Base-by-base conservation (phyloP, 1,140 invertebrate species). In the Drosophila suzukii region DNA sequence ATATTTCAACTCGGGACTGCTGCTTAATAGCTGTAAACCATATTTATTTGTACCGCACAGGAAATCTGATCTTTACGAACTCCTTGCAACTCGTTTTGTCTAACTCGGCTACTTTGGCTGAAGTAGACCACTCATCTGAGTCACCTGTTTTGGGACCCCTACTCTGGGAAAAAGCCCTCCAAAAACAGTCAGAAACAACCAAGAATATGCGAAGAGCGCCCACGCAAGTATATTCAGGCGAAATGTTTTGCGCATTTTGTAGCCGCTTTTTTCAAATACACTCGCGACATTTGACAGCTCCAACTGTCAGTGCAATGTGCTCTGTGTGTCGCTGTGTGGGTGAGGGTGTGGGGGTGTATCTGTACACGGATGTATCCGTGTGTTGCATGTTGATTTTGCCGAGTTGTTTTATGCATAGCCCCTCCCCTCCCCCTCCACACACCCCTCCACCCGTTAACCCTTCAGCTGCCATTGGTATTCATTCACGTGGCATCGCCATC, bases 261-360 rank as follows among this genome's bases (percentile, higher is more conserved):
- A 77, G 81, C 59, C 71, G 63, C 83, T 71, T 86, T 86, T 86
- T 82, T 86, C 79, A 86, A 88, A 86, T 88, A 85, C 70, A 79
- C 83, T 86, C 83, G 72, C 84, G 80, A 83, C 83, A 88, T 88
- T 83, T 86, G 83, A 89, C 83, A 86, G 83, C 71, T 88, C 62
- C 62, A 67, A 76, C 72, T 83, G 83, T 83, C 79, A 71, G 81
- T 80, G 55, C 63, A 70, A 77, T 77, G 56, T 76, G 61, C 49
- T 41, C 39, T 24, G 59, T 73, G 24, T 60, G 38, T 58, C 34
- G 11, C 8, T 50, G 27, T 49, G 39, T 51, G 32, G 27, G 12
- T 61, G 59, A 17, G 49, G 17, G 49, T 57, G 34, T 20, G 59
- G 10, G 44, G 49, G 15, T 46, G 11, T 44, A 6, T 3, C 6